Evolutionary conservation across 1,140 invertebrate species (phyloP).

Genomic region (Danaus plexippus): DNA sequence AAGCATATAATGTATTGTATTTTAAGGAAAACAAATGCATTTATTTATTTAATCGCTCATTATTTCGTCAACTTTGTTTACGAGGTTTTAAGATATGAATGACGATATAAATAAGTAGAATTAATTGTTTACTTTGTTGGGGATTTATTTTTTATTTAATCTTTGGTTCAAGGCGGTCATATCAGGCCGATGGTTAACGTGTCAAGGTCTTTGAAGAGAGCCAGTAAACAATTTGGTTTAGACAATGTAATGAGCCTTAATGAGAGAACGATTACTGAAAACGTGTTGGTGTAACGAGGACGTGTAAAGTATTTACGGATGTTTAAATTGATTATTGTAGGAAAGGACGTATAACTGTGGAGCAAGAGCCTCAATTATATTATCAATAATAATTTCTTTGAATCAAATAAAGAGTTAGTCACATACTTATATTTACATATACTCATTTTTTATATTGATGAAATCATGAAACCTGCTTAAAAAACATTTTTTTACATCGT

Average conservation of each 20-base stretch:
- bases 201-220: constrained; percentile 32
- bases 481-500: no score
- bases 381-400: no score
- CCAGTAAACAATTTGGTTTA: constrained; percentile 27
- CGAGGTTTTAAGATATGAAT: constrained; percentile 1
- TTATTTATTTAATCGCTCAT: no score
- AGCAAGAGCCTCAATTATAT: no score
- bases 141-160: constrained; percentile 23
- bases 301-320: no score
- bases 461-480: no score
- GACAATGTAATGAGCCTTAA: constrained; percentile 20
- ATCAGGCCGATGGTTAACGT: constrained; percentile 24
- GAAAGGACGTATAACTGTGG: neutral
- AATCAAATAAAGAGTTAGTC: no score
- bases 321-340: neutral
- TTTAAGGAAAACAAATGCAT: no score
- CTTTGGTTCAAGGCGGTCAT: constrained; percentile 32
- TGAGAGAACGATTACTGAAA: constrained; percentile 9
- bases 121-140: constrained; percentile 16
- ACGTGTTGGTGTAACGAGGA: constrained; percentile 1
- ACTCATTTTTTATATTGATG: no score
- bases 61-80: constrained; percentile 9
- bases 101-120: neutral
- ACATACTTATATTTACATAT: no score
- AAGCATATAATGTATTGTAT: no score